Conservation (phyloP, 2,113 vertebrate species). For the Tenebrosternarchus preto region DNA sequence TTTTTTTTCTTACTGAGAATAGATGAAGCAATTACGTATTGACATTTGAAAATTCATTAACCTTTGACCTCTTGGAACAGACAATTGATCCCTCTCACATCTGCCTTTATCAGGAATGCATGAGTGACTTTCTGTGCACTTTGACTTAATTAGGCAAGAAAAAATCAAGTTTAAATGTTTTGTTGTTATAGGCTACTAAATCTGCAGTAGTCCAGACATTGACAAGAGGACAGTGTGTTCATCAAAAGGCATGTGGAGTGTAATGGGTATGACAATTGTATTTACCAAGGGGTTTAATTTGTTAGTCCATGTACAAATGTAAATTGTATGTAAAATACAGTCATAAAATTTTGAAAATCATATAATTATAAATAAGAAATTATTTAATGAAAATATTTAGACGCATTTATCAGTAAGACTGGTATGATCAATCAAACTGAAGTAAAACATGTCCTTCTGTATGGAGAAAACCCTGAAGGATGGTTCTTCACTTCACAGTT, state of each 20-base stretch:
- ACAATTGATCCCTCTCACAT: conserved; percentile 6
- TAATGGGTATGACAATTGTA: no score
- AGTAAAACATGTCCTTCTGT: no score
- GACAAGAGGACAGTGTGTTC: background rate
- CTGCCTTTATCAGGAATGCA: conserved; percentile 15
- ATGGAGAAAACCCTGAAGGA: background rate
- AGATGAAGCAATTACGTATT: background rate
- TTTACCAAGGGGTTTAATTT: no score
- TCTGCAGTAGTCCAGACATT: background rate
- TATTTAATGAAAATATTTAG: background rate
- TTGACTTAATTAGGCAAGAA: conserved; percentile 33
- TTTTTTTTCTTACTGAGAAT: no score
- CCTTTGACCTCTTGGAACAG: conserved; percentile 8
- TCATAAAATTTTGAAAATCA: no score
- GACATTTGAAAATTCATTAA: conserved; percentile 11
- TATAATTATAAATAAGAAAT: no score
- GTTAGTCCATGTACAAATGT: background rate
- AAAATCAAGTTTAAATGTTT: background rate
- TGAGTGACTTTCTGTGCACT: background rate
- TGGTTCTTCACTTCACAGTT: background rate
- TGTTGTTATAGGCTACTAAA: background rate
- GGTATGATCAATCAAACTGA: no score
- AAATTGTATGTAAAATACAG: no score
- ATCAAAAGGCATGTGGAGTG: no score
- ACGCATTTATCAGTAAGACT: background rate